phyloP scores from a whole-genome alignment of 2,113 vertebrate species.

The Galbula dea region DNA sequence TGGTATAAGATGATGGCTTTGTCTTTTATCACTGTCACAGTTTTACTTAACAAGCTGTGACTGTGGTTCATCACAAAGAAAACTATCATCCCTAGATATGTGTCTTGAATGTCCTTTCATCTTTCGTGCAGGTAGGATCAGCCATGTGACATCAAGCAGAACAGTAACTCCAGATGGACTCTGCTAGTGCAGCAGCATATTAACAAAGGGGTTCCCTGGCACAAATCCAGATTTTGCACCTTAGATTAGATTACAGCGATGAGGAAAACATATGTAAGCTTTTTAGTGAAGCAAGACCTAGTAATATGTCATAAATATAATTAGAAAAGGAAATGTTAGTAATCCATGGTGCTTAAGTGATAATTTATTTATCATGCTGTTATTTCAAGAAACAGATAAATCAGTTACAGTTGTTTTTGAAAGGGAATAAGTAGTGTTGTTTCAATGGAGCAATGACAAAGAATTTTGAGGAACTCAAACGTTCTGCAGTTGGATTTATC shows the following conservation, averaged over 20 bases:
- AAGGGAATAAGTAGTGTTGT: conserved; percentile 10
- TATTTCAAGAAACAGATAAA: conserved; percentile 70
- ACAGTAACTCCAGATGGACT: conserved; percentile 62
- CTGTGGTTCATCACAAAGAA: conserved; percentile 80
- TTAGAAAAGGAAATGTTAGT: conserved; percentile 62
- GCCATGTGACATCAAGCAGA: conserved; percentile 70
- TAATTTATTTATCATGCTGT: conserved; percentile 74
- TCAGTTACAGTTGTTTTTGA: conserved; percentile 61
- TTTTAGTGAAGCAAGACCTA: conserved; percentile 30
- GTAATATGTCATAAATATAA: conserved; percentile 65
- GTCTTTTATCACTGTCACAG: conserved; percentile 80
- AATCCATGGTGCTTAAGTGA: conserved; percentile 51
- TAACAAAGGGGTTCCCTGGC: conserved; percentile 50
- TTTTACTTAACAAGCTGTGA: conserved; percentile 76
- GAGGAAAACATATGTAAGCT: conserved; percentile 57
- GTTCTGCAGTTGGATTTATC: not conserved
- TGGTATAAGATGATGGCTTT: conserved; percentile 71
- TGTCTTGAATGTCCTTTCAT: conserved; percentile 74
- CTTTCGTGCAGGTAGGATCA: conserved; percentile 61
- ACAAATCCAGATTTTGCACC: conserved; percentile 49
- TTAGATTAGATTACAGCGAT: conserved; percentile 71
- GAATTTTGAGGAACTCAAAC: not conserved
- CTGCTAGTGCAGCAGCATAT: not conserved
- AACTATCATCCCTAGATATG: conserved; percentile 73
- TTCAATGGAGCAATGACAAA: conserved; percentile 22